Evolutionary conservation across 2,888 invertebrate genomes (phyloP), one percentile per base, ranked within the genome.

Genomic region (Epistrophe eligans): DNA sequence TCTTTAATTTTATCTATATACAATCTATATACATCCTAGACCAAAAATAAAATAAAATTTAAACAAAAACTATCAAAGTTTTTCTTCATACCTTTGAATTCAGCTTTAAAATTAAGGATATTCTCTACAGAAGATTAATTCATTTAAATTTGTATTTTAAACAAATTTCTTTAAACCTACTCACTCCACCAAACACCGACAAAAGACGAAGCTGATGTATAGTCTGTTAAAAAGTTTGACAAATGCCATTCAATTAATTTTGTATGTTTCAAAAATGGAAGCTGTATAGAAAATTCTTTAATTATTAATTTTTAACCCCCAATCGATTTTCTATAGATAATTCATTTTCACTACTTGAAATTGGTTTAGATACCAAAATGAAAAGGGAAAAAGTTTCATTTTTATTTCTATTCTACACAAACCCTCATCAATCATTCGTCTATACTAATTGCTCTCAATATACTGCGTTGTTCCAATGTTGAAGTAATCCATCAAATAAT

Each of bases 361-460:
- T 24, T 6, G 5, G 6, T 35, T 4, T 11, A 4, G 1, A 10
- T 13, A 28, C 24, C 15, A 4, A 35, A 35, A 24, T 13, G 19
- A 1, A 15, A 60, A 4, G 6, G 4, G 19, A 38, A 19, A n/a
- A 43, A 32, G n/a, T 28, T 52, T 52, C 28, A 10, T 15, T 62
- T 62, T 24, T 15, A 10, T 28, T 32, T 28, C 11, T 17, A 35
- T 11, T 2, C 17, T 24, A 0, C 1, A 55, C n/a, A 24, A 70
- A 70, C 35, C 9, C 1, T 40, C 70, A 50, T 70, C 40, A 70
- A 67, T 67, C 67, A 67, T 67, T 55, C 15, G 6, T 15, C 13
- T 24, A n/a, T n/a, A 52, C 70, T 70, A 70, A 70, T 70, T 70
- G 55, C 70, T 55, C 35, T 52, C 40, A 28, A 55, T 55, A 55